A percentile compares a stretch with the other conserved stretches of the same genome.
phyloP scores from a whole-genome alignment of 2,113 vertebrate genomes.

The Madoqua kirkii region DNA sequence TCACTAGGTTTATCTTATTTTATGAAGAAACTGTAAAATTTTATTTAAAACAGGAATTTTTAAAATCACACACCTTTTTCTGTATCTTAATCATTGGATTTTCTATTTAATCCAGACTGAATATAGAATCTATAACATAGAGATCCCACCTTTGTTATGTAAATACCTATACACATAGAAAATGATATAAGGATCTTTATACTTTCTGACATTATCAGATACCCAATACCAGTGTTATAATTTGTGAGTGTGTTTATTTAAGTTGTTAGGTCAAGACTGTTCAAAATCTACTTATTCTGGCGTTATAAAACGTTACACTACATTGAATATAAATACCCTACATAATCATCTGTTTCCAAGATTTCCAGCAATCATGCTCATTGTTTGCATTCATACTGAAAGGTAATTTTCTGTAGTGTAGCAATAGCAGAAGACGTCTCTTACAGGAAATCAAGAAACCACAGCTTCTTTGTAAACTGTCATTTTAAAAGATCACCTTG shows the following conservation, averaged over 20 bases:
- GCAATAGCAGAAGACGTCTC: not conserved
- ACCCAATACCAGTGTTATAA: not conserved
- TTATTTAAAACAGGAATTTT: not conserved
- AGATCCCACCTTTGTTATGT: not conserved
- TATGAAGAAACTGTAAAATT: not conserved
- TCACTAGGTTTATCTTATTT: not conserved
- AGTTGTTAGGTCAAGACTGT: not conserved
- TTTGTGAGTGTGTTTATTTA: not conserved
- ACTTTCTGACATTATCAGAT: not conserved
- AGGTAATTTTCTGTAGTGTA: not conserved
- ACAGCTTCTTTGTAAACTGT: not conserved
- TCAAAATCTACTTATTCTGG: not conserved
- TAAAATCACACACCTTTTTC: not conserved
- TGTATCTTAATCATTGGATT: not conserved
- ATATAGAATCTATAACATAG: not conserved
- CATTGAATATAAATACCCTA: not conserved
- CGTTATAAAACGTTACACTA: not conserved
- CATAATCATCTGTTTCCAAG: not conserved
- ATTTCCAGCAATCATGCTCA: not conserved
- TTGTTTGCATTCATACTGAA: not conserved
- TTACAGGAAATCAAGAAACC: not conserved
- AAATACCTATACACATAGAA: not conserved
- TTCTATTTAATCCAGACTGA: not conserved
- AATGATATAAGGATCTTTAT: not conserved
- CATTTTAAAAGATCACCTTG: not conserved